Conservation (phyloP, 2,888 invertebrate genomes). For the Anthrax anthrax region DNA sequence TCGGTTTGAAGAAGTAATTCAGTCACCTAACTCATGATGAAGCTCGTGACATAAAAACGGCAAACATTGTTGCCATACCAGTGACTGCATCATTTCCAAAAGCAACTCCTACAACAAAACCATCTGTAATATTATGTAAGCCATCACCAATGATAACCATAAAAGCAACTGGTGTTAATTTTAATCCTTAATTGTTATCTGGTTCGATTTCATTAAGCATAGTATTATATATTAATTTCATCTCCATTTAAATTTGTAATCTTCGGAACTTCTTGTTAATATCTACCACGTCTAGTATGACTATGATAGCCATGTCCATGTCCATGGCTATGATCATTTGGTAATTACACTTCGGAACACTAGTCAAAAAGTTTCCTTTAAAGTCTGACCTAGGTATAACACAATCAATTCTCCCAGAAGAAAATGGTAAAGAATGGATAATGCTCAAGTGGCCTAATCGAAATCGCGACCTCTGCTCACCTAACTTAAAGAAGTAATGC, state of each 20-base stretch:
- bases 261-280: neutral
- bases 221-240: slow-evolving; percentile 43
- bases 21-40: slow-evolving; percentile 70
- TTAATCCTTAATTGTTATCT: slow-evolving; percentile 25
- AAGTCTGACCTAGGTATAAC: too few relatives aligned
- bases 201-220: slow-evolving; percentile 41
- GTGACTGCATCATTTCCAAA: slow-evolving; percentile 57
- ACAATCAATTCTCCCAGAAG: too few relatives aligned
- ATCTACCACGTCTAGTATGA: too few relatives aligned
- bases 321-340: slow-evolving; percentile 30
- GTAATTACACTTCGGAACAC: too few relatives aligned
- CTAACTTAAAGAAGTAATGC: slow-evolving; percentile 62
- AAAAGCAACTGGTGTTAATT: slow-evolving; percentile 52
- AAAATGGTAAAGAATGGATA: too few relatives aligned
- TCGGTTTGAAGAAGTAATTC: slow-evolving; percentile 65
- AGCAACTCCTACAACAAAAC: slow-evolving; percentile 66
- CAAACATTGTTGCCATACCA: slow-evolving; percentile 60
- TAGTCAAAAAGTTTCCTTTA: too few relatives aligned
- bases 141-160: slow-evolving; percentile 72
- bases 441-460: too few relatives aligned
- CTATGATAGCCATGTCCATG: slow-evolving; percentile 29
- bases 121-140: slow-evolving; percentile 65
- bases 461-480: too few relatives aligned
- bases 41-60: slow-evolving; percentile 69
- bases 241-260: slow-evolving; percentile 26